Conservation (phyloP, 2,888 invertebrate genomes). For the Archips crataeganus region DNA sequence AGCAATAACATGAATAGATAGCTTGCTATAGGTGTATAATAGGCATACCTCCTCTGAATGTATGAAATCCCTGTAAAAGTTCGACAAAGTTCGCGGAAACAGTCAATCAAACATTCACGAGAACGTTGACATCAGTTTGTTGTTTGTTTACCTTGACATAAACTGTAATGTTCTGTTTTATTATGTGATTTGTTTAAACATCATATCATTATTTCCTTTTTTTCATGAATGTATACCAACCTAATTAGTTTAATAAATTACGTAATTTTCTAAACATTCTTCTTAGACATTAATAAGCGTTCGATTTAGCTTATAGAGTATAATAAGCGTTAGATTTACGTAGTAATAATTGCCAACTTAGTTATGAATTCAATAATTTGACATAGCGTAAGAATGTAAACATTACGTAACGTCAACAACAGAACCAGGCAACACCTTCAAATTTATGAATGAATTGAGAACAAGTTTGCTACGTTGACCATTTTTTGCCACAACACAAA, state of each 20-base stretch:
- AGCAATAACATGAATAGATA: conserved; percentile 40
- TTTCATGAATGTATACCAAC: no score
- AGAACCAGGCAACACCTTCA: conserved; percentile 45
- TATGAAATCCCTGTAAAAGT: conserved; percentile 61
- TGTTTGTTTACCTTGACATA: not conserved
- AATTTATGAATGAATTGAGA: conserved; percentile 41
- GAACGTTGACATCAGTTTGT: conserved; percentile 12
- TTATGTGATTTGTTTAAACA: no score
- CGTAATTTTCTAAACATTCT: no score
- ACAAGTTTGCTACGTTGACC: conserved; percentile 44
- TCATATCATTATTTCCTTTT: no score
- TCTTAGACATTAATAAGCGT: no score
- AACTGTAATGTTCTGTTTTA: no score
- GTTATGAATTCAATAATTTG: not conserved
- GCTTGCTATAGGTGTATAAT: not conserved
- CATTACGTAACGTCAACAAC: conserved; percentile 13
- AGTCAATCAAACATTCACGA: conserved; percentile 38
- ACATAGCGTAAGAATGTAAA: not conserved
- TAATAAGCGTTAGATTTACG: no score
- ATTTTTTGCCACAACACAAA: conserved; percentile 61
- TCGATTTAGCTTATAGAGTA: no score
- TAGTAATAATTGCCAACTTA: no score
- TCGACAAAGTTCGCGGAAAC: conserved; percentile 55
- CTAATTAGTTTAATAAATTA: no score
- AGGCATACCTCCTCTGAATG: conserved; percentile 49